Percentiles rank a stretch among this genome's conserved stretches.
These are phyloP conservation scores for Frankliniella fusca DNA, from an alignment of 2,888 invertebrate genomes.

Conservation along the genomic window DNA sequence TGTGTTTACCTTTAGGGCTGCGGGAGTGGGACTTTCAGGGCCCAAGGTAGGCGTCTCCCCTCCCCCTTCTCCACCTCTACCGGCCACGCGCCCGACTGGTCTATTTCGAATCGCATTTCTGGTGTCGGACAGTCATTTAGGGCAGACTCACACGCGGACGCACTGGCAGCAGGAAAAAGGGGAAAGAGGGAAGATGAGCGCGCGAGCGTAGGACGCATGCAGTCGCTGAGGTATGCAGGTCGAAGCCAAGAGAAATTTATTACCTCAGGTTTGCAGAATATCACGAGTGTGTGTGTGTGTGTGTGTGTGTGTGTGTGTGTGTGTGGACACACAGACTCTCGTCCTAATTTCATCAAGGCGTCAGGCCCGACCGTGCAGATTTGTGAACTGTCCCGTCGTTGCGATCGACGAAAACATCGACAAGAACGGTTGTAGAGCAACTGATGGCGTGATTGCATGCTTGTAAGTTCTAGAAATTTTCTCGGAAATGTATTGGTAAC, in stretches of 20 bases:
- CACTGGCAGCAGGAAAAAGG: not conserved
- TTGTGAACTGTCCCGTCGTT: no score
- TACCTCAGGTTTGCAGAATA: not conserved
- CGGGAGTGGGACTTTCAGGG: not conserved
- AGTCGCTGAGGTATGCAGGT: not conserved
- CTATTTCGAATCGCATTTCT: conserved; percentile 10
- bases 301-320: not conserved
- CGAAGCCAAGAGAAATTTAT: not conserved
- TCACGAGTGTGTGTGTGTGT: not conserved
- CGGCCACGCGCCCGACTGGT: not conserved
- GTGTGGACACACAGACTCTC: not conserved
- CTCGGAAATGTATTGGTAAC: no score
- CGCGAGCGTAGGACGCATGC: not conserved
- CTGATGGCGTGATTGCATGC: no score
- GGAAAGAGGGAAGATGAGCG: not conserved
- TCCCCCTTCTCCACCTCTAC: not conserved
- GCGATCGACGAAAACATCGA: no score
- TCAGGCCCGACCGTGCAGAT: no score
- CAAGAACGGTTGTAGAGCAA: no score
- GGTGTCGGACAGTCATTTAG: not conserved
- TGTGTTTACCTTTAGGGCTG: not conserved
- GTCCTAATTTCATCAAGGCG: not conserved
- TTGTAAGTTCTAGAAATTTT: no score
- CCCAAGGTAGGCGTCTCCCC: no score
- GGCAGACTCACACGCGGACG: not conserved